Base-by-base conservation (phyloP, 2,113 vertebrate genomes). In the Neotoma lepida region DNA sequence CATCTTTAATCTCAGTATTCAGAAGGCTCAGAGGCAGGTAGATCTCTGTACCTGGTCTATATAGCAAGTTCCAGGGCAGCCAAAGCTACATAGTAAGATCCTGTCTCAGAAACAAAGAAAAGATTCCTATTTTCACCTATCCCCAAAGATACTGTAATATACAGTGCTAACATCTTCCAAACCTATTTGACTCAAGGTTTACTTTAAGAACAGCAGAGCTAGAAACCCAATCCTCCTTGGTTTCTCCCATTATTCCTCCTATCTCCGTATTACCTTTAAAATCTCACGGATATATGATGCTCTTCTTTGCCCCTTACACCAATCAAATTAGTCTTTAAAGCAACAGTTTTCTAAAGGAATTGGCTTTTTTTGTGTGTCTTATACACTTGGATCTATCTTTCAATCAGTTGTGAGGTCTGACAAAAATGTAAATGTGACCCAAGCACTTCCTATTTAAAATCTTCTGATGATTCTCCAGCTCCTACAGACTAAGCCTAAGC, bases 391-490 rank as follows among this genome's bases (percentile, higher is more conserved):
- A 73, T 54, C 61, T 64, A 94, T 33, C 58, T 86, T 90, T 77
- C 30, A 93, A 41, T 71, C 71, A 64, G 26, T 28, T 93, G 85
- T 81, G 4, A 54, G 51, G 88, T 22, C 63, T 73, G 76, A 95
- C 73, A 91, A 93, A 97, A 92, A 80, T 28, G 51, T 89, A 91
- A 80, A 70, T 41, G 58, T 33, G 33, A 91, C 35, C 81, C 46
- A 85, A 35, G 51, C 30, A 80, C 46, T 94, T 95, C 35, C 88
- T 64, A 94, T 28, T 92, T 96, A 93, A 95, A 92, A 93, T 88
- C n/a, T 84, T 88, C n/a, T 84, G 30, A 90, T 22, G 56, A 86
- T 33, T 91, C 58, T 33, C 78, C 73, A 82, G 68, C 28, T 88
- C 86, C 89, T 80, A 82, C 12, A 77, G 58, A 76, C 4, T 85